phyloP scores from a whole-genome alignment of 2,888 invertebrate species.

The Cataglyphis rosenhaueri region DNA sequence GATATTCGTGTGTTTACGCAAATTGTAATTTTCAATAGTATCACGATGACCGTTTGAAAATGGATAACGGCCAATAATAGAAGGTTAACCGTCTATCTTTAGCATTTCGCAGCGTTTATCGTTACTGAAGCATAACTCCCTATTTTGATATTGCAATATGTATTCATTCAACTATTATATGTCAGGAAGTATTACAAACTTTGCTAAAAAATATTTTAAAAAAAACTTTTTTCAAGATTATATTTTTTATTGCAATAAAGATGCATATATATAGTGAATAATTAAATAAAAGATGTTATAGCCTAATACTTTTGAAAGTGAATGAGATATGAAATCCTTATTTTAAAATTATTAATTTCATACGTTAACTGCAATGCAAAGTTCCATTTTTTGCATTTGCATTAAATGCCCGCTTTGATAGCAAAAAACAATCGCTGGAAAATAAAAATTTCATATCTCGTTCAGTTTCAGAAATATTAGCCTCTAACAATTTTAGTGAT shows the following conservation, averaged over 20 bases:
- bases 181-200: conserved; percentile 12
- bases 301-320: no score
- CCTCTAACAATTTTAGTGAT: neutral
- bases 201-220: neutral
- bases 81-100: conserved; percentile 30
- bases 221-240: neutral
- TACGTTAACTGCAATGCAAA: no score
- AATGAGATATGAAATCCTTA: no score
- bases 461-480: neutral
- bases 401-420: neutral
- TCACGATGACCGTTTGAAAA: conserved; percentile 12
- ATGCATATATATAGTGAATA: neutral
- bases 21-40: neutral
- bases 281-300: no score
- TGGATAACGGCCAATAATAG: conserved; percentile 12
- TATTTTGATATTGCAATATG: neutral
- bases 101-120: conserved; percentile 4
- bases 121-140: conserved; percentile 2
- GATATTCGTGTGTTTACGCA: neutral
- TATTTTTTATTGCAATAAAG: neutral
- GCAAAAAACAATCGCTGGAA: neutral
- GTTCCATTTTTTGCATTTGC: no score
- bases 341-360: no score
- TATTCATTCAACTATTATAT: conserved; percentile 12
- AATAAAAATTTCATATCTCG: neutral